Evolutionary conservation across 2,888 invertebrate species (phyloP).

Genomic region (Mesorhabditis sp.): DNA sequence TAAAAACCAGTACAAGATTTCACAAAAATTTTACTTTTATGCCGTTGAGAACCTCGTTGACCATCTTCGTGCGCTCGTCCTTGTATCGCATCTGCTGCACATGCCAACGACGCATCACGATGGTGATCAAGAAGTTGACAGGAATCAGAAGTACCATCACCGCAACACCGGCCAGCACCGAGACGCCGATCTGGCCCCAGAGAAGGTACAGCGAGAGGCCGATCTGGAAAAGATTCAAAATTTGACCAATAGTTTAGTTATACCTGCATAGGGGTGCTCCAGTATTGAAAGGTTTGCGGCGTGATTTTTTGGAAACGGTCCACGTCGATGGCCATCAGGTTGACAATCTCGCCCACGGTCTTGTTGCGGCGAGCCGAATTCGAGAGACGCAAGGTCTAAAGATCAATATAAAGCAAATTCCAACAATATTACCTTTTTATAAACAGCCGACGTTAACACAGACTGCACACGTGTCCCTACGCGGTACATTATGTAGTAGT

Average conservation of each 20-base stretch:
- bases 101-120: conserved; percentile 55
- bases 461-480: conserved; percentile 55
- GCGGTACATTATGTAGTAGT: conserved; percentile 55
- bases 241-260: background rate
- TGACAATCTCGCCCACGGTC: conserved; percentile 65
- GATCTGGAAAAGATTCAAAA: conserved; percentile 19
- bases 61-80: conserved; percentile 85
- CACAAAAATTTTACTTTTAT: conserved; percentile 69
- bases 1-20: conserved; percentile 8
- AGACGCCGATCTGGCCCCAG: conserved; percentile 67
- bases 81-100: conserved; percentile 87
- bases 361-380: conserved; percentile 61
- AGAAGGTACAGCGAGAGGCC: conserved; percentile 57
- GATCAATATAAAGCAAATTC: background rate
- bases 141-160: conserved; percentile 86
- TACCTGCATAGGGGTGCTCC: conserved; percentile 54
- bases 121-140: conserved; percentile 54
- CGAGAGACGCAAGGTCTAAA: conserved; percentile 60
- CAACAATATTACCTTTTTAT: conserved; percentile 54
- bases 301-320: conserved; percentile 60
- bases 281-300: conserved; percentile 55
- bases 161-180: conserved; percentile 87
- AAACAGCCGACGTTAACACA: conserved; percentile 53
- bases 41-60: conserved; percentile 87
- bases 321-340: conserved; percentile 64